Evolutionary conservation across 2,888 invertebrate genomes (phyloP), one percentile per base, ranked within the genome.

Genomic region (Orchestes rusci): DNA sequence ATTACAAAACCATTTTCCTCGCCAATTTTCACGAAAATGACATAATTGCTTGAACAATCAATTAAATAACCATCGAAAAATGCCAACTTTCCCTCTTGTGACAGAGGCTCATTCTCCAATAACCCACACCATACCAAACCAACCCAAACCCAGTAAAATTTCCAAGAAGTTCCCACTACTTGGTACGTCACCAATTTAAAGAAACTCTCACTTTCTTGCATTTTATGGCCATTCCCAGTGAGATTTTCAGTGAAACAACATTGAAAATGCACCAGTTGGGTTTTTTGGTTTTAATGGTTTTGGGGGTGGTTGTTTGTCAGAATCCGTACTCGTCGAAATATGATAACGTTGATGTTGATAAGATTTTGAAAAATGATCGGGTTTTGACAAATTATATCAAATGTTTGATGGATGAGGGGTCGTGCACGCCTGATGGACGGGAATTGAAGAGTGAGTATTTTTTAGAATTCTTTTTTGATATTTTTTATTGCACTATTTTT

Each of bases 351-450:
- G 73, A 79, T 57, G 67, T 80, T 12, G 77, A 79, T 45, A 69
- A 67, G 45, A 75, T 79, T 52, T 63, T 80, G 31, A 61, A 63
- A 39, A 79, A 78, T 57, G 67, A 70, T 27, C 66, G 77, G 17
- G 70, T 79, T 15, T 67, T 79, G 5, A 69, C 70, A n/a, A 75
- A 73, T 61, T 79, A 79, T 59, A 73, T 79, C 53, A 74, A 73
- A 54, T 80, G 79, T 56, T 61, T 79, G 60, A 66, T 78, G 66
- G 78, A 76, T 4, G 72, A 76, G 53, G 77, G 76, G 7, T 67
- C 73, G 2, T 79, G 79, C 58, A 76, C 77, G 0, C 61, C 73
- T 1, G 78, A 77, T 56, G 77, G 75, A 36, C 69, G 74, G 30
- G 77, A 77, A 62, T 62, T 79, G 19, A 77, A 73, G 63, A 73